A percentile compares a stretch with the other conserved stretches of the same genome.
Evolutionary conservation across 2,797 vertebrate genomes (phyloP).

Genomic region (Amblyraja radiata): DNA sequence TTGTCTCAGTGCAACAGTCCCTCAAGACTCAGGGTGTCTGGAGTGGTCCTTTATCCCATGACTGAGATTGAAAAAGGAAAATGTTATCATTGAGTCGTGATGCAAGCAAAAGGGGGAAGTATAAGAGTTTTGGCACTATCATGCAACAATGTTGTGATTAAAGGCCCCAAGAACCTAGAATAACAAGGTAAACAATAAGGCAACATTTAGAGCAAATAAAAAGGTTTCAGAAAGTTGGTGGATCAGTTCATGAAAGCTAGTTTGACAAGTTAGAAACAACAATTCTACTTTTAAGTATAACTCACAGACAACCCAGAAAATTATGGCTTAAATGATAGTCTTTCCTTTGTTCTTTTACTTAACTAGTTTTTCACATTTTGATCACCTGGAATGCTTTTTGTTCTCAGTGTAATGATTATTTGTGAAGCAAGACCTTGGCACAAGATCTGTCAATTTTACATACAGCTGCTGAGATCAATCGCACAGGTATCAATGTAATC

Average conservation of each 20-base stretch:
- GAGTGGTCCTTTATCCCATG: not conserved
- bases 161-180: not conserved
- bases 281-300: conserved; percentile 48
- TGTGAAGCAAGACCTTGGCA: conserved; percentile 56
- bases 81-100: not conserved
- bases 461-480: conserved; percentile 45
- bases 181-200: not conserved
- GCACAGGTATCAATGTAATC: conserved; percentile 48
- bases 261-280: conserved; percentile 42
- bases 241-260: conserved; percentile 21
- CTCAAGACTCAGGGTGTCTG: not conserved
- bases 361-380: conserved; percentile 54
- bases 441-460: conserved; percentile 57
- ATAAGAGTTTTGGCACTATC: not conserved
- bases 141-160: not conserved
- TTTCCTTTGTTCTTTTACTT: conserved; percentile 55
- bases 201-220: conserved; percentile 3
- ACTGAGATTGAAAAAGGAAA: not conserved
- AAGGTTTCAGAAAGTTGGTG: not conserved
- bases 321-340: conserved; percentile 38
- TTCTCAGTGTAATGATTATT: conserved; percentile 48
- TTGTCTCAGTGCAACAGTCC: no score
- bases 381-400: conserved; percentile 53
- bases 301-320: conserved; percentile 54
- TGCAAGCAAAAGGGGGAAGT: not conserved